Conservation (phyloP, 2,113 vertebrate species). For the Ochotona curzoniae region DNA sequence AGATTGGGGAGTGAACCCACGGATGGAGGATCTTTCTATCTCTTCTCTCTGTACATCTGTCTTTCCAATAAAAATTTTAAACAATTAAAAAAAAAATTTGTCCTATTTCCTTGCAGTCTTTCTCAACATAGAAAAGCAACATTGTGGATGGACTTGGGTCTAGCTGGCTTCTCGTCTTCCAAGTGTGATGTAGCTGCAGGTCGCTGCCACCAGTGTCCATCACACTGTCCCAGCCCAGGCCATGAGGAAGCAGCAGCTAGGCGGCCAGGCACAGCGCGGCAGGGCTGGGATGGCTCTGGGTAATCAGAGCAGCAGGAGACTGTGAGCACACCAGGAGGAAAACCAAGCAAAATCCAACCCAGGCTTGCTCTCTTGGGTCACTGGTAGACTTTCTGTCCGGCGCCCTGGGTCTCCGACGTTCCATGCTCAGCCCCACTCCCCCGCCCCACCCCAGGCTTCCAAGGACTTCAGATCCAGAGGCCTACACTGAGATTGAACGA, state of each 20-base stretch:
- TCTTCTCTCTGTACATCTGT: too few relatives aligned
- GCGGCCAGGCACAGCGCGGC: background rate
- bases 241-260: too few relatives aligned
- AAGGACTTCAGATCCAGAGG: constrained; percentile 23
- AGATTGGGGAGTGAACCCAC: too few relatives aligned
- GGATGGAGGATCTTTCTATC: too few relatives aligned
- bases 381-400: background rate
- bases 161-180: too few relatives aligned
- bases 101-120: background rate
- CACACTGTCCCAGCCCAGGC: background rate
- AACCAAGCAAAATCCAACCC: background rate
- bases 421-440: too few relatives aligned
- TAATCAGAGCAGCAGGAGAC: background rate
- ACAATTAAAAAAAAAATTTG: too few relatives aligned
- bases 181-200: too few relatives aligned
- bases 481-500: background rate
- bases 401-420: background rate
- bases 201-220: background rate
- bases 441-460: background rate
- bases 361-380: too few relatives aligned
- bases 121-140: background rate
- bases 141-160: too few relatives aligned
- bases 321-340: background rate
- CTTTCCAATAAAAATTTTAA: too few relatives aligned
- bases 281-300: background rate